Conservation (phyloP, 2,113 vertebrate genomes). For the Notechis scutatus region DNA sequence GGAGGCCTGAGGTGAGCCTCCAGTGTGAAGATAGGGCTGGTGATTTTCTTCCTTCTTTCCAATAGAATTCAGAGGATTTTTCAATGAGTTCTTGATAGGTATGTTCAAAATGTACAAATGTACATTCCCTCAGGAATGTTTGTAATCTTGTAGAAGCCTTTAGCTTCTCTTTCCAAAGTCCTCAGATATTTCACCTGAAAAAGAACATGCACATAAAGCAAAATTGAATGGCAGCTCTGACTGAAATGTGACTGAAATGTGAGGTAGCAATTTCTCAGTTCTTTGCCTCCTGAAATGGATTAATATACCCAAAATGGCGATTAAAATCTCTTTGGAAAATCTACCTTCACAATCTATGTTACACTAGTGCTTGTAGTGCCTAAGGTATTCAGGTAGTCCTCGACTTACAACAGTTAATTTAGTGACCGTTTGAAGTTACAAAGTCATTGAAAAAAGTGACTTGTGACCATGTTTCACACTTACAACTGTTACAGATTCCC, state of each 20-base stretch:
- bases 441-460: neutral
- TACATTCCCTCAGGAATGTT: neutral
- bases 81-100: neutral
- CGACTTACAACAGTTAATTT: neutral
- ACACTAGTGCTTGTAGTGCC: neutral
- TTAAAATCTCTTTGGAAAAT: neutral
- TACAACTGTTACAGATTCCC: neutral
- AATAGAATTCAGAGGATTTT: neutral
- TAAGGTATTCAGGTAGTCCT: neutral
- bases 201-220: neutral
- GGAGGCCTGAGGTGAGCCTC: neutral
- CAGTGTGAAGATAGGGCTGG: neutral
- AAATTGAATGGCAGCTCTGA: neutral
- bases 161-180: neutral
- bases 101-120: neutral
- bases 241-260: neutral
- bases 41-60: neutral
- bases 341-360: neutral
- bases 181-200: neutral
- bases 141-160: neutral
- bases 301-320: neutral
- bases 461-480: neutral
- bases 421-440: neutral
- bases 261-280: neutral
- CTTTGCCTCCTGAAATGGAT: no score